Evolutionary conservation across 2,888 invertebrate genomes (phyloP).

Genomic region (Cartodere bifasciata): DNA sequence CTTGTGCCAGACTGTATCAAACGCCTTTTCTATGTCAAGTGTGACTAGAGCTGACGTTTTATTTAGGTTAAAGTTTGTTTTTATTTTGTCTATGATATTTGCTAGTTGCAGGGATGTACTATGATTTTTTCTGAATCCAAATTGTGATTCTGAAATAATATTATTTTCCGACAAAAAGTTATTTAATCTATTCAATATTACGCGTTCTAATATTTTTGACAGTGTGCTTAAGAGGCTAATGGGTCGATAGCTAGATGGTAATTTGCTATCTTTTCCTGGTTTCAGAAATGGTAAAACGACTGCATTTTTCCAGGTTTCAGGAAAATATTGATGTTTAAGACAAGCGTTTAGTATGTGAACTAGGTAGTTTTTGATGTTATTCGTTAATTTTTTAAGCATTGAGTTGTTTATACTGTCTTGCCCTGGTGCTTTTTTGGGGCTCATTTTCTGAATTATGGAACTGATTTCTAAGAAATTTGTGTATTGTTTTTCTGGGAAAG

Average conservation of each 20-base stretch:
- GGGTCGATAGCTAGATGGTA: conserved; percentile 17
- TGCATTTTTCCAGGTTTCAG: conserved; percentile 16
- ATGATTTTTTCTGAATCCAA: conserved; percentile 21
- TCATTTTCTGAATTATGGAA: not conserved
- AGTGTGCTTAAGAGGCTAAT: conserved; percentile 18
- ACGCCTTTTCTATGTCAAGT: conserved; percentile 13
- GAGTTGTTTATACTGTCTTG: conserved; percentile 6
- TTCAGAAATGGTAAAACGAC: conserved; percentile 18
- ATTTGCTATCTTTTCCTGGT: conserved; percentile 15
- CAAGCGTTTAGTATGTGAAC: conserved; percentile 9
- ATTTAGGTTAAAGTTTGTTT: conserved; percentile 15
- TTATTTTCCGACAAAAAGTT: not conserved
- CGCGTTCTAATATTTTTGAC: conserved; percentile 18
- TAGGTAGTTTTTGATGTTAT: conserved; percentile 5
- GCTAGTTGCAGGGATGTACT: conserved; percentile 20
- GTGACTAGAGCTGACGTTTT: conserved; percentile 19
- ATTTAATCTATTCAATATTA: conserved; percentile 12
- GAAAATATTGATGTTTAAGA: conserved; percentile 9
- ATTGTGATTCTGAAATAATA: conserved; percentile 16
- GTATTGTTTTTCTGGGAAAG: not conserved
- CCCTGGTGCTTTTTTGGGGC: conserved; percentile 9
- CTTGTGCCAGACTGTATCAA: conserved; percentile 21
- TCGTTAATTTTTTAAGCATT: conserved; percentile 7
- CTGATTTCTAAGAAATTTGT: no score
- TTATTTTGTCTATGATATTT: conserved; percentile 16